Percentiles rank a stretch among this genome's conserved stretches.
Conservation (phyloP, 2,888 invertebrate species). For the Argynnis bischoffii region DNA sequence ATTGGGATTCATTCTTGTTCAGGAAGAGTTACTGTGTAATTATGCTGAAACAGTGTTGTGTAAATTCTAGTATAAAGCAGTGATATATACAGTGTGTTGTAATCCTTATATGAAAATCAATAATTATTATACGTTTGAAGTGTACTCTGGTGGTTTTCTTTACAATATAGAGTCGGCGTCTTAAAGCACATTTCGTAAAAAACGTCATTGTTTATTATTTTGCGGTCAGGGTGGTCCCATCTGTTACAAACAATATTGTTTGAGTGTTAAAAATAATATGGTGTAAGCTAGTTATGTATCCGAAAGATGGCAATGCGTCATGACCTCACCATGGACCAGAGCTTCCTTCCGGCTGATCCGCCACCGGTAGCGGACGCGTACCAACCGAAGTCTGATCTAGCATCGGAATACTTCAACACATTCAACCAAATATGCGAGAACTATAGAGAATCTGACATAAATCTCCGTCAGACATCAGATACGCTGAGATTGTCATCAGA, state of each 20-base stretch:
- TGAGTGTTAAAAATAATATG: slow-evolving; percentile 17
- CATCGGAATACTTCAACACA: slow-evolving; percentile 74
- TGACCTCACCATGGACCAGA: slow-evolving; percentile 71
- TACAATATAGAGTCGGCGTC: slow-evolving; percentile 24
- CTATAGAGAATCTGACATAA: slow-evolving; percentile 65
- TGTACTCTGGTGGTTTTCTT: no score
- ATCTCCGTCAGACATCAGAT: slow-evolving; percentile 70
- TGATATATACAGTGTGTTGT: no score
- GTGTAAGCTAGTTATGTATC: slow-evolving; percentile 27
- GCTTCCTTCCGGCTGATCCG: slow-evolving; percentile 81
- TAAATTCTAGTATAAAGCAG: no score
- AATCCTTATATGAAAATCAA: no score
- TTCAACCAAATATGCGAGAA: slow-evolving; percentile 76
- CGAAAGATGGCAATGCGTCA: slow-evolving; percentile 66
- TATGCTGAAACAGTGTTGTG: no score
- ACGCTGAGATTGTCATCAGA: slow-evolving; percentile 67
- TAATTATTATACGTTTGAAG: no score
- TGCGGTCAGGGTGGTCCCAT: slow-evolving; percentile 29
- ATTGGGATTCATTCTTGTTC: no score
- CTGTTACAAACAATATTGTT: slow-evolving; percentile 8
- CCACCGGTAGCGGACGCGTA: slow-evolving; percentile 76
- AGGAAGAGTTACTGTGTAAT: no score
- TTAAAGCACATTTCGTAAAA: slow-evolving; percentile 23
- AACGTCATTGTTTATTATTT: slow-evolving; percentile 26
- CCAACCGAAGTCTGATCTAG: slow-evolving; percentile 66